phyloP scores from a whole-genome alignment of 2,113 vertebrate species.

The Phalacrocorax aristotelis region DNA sequence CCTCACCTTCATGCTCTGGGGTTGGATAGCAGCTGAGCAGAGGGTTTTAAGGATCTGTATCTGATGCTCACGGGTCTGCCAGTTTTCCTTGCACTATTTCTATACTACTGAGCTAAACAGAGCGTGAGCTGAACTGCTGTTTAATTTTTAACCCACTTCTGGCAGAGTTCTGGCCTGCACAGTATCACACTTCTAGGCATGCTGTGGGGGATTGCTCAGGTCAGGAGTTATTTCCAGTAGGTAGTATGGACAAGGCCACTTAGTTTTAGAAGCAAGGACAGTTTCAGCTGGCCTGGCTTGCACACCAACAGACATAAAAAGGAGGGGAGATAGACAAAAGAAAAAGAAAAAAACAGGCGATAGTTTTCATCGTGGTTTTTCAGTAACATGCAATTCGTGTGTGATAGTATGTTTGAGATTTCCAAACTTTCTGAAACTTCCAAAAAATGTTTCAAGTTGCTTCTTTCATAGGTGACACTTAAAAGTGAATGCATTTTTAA shows the following conservation, averaged over 20 bases:
- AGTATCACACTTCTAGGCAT: not conserved
- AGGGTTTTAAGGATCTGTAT: not conserved
- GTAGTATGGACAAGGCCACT: not conserved
- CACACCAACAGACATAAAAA: not conserved
- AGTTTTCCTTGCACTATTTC: not conserved
- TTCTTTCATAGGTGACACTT: not conserved
- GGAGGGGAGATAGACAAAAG: not conserved
- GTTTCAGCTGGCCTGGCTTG: not conserved
- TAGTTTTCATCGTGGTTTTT: not conserved
- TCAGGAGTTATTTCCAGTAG: not conserved
- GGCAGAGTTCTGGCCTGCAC: not conserved
- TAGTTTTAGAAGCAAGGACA: not conserved
- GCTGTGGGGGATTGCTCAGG: not conserved
- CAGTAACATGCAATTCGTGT: not conserved
- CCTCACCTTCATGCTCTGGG: not conserved
- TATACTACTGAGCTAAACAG: not conserved
- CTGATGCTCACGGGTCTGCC: not conserved
- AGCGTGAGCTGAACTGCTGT: not conserved
- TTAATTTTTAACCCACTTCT: slow-evolving; percentile 1
- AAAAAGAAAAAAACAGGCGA: not conserved
- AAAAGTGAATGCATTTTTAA: not conserved
- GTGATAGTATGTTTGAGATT: not conserved
- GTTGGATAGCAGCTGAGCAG: not conserved
- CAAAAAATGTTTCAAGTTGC: not conserved
- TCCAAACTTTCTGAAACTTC: not conserved